These are phyloP conservation scores for Dendrocincla fuliginosa DNA, from an alignment of 2,797 vertebrate species.

Conservation along the genomic window DNA sequence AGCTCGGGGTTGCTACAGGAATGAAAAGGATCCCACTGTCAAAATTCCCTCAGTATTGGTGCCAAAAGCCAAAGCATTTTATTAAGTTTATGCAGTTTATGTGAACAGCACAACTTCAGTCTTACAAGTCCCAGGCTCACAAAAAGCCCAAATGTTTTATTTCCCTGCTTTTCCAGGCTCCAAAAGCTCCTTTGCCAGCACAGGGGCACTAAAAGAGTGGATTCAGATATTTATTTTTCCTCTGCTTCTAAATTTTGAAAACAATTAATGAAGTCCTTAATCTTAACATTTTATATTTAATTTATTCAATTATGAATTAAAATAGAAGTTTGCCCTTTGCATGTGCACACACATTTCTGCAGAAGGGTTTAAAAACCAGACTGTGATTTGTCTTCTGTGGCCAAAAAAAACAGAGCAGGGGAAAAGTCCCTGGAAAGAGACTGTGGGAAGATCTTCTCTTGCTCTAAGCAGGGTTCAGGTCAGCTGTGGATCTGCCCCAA, in stretches of 20 bases:
- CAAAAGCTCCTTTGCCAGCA: not conserved
- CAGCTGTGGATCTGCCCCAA: not conserved
- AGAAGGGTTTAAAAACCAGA: not conserved
- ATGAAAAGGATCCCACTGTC: not conserved
- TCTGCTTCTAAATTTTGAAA: not conserved
- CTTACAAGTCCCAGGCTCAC: not conserved
- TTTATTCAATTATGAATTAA: not conserved
- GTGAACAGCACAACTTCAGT: not conserved
- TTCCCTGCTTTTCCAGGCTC: not conserved
- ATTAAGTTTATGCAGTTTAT: not conserved
- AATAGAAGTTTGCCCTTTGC: not conserved
- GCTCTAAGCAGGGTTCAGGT: not conserved
- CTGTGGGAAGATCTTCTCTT: not conserved
- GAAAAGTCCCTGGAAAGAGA: not conserved
- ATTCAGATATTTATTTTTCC: not conserved
- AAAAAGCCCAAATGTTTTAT: not conserved
- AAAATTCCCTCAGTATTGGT: not conserved
- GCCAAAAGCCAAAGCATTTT: not conserved
- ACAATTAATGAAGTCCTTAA: not conserved
- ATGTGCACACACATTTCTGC: not conserved
- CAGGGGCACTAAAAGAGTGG: accelerated
- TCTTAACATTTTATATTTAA: not conserved
- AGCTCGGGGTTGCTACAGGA: not conserved
- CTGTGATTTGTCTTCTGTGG: not conserved
- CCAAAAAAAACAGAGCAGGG: not conserved